These are phyloP conservation scores for Thera obeliscata DNA, from an alignment of 2,888 invertebrate species.

Conservation along the genomic window DNA sequence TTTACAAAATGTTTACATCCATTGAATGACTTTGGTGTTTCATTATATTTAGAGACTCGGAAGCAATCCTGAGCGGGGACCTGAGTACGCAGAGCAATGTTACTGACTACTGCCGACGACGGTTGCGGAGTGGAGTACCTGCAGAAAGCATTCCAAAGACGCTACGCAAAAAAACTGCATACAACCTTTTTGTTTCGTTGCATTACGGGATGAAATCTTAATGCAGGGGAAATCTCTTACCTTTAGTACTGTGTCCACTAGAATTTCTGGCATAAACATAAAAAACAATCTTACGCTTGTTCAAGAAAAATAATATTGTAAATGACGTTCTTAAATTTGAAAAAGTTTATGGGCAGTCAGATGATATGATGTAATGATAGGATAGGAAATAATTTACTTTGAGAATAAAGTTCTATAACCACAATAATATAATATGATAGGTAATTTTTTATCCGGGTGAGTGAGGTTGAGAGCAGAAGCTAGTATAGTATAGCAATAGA, in stretches of 20 bases:
- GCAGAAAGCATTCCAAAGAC: constrained; percentile 28
- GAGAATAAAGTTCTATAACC: too few species aligned
- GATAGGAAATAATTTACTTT: too few species aligned
- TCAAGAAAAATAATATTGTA: too few species aligned
- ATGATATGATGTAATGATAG: too few species aligned
- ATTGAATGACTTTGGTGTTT: background rate
- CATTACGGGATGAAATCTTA: constrained; percentile 29
- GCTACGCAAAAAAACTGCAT: constrained; percentile 17
- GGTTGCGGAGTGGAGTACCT: constrained; percentile 11
- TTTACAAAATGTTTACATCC: too few species aligned
- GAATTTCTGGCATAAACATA: background rate
- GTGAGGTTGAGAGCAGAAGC: too few species aligned
- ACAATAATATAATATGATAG: too few species aligned
- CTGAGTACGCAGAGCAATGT: constrained; percentile 16
- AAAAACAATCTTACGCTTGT: too few species aligned
- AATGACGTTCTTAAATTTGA: too few species aligned
- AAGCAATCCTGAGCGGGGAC: constrained; percentile 4
- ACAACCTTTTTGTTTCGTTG: constrained; percentile 26
- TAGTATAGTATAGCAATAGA: too few species aligned
- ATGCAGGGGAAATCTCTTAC: constrained; percentile 11
- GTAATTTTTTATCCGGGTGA: too few species aligned
- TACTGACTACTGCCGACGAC: constrained; percentile 19
- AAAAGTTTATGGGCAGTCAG: too few species aligned
- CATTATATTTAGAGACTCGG: background rate
- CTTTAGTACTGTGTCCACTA: constrained; percentile 4